phyloP scores from a whole-genome alignment of 1,140 invertebrate species.

The Odontomachus brunneus region DNA sequence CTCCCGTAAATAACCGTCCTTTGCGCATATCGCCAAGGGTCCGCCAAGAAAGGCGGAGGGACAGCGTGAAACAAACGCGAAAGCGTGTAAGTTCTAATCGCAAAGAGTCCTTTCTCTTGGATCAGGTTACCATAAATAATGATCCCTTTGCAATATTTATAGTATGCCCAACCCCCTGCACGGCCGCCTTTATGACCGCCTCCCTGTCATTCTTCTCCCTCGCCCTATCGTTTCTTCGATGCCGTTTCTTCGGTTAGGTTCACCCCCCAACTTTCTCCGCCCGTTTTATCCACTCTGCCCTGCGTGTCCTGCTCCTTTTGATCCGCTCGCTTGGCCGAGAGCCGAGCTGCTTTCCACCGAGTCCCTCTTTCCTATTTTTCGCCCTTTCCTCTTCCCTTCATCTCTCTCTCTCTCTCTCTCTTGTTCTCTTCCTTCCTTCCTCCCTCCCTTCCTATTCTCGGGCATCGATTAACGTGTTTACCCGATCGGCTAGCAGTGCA shows the following conservation, averaged over 20 bases:
- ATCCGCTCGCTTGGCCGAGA: constrained; percentile 45
- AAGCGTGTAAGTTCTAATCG: constrained; percentile 58
- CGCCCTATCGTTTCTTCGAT: constrained; percentile 29
- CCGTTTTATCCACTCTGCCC: constrained; percentile 23
- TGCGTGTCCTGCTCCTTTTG: constrained; percentile 49
- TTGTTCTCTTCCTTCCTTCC: neutral
- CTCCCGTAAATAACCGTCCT: constrained; percentile 57
- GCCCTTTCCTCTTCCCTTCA: neutral
- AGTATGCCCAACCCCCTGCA: constrained; percentile 22
- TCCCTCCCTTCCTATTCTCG: constrained; percentile 31
- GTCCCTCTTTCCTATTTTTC: constrained; percentile 31
- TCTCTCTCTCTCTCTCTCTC: neutral
- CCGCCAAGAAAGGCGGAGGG: constrained; percentile 50
- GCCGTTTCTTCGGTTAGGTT: constrained; percentile 23
- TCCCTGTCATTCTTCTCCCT: constrained; percentile 20
- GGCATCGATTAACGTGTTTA: constrained; percentile 71
- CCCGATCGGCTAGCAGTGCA: constrained; percentile 59
- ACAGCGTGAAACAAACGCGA: constrained; percentile 51
- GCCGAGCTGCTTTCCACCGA: constrained; percentile 32
- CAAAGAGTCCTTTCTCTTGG: constrained; percentile 56
- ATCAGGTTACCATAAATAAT: constrained; percentile 61
- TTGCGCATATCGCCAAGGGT: constrained; percentile 46
- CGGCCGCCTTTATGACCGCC: constrained; percentile 30
- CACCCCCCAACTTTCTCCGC: constrained; percentile 29
- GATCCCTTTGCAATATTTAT: constrained; percentile 62